Conservation (phyloP, 2,113 vertebrate genomes). For the Apteryx mantelli region DNA sequence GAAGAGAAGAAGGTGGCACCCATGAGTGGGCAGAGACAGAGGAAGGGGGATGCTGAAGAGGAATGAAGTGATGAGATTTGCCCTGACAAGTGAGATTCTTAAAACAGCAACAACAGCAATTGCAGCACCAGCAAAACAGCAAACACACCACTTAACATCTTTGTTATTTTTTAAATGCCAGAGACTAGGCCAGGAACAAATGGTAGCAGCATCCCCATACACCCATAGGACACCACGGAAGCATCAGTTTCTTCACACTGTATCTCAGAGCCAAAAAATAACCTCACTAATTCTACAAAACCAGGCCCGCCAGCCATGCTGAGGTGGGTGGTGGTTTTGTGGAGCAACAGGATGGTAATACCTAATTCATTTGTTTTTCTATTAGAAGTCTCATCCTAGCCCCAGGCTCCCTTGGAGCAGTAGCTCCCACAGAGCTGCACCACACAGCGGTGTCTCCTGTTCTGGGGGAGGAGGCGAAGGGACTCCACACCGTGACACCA, state of each 20-base stretch:
- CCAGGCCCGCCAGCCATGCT: rapidly evolving
- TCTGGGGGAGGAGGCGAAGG: not conserved
- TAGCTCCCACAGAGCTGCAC: not conserved
- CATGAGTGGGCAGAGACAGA: not conserved
- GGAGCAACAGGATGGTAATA: not conserved
- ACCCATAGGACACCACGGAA: rapidly evolving
- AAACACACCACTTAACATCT: not conserved
- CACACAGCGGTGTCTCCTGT: not conserved
- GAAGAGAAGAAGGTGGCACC: not conserved
- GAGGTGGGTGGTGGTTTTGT: not conserved
- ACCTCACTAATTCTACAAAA: not conserved
- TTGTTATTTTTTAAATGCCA: not conserved
- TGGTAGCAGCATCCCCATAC: not conserved
- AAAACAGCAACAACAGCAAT: not conserved
- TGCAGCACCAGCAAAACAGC: not conserved
- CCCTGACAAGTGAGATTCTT: not conserved
- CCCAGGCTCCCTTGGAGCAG: rapidly evolving
- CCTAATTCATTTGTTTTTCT: not conserved
- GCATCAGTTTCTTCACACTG: not conserved
- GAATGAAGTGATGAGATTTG: not conserved
- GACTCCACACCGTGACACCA: not conserved
- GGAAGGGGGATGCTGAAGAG: not conserved
- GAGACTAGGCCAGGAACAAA: not conserved
- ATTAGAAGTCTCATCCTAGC: not conserved
- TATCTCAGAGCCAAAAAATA: not conserved